These are phyloP conservation scores for Parazoanthus darwini DNA, from an alignment of 92 coral and sea anemone species.

Conservation along the genomic window DNA sequence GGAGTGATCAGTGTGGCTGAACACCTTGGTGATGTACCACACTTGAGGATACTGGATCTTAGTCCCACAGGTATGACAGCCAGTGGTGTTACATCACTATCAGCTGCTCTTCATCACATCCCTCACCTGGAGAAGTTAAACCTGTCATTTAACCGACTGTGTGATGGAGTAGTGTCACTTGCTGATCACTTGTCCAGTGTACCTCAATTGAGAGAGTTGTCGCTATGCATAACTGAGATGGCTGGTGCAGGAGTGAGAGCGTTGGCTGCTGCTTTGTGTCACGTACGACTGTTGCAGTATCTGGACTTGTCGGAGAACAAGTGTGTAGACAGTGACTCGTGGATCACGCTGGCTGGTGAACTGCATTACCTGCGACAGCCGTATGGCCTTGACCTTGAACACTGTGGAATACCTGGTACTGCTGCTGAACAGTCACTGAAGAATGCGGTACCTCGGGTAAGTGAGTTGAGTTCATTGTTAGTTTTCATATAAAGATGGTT, in stretches of 20 bases:
- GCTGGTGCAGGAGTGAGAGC: not conserved
- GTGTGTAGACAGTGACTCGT: not conserved
- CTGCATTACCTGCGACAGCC: not conserved
- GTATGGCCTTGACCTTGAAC: fast-evolving
- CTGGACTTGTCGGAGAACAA: not conserved
- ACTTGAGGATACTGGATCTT: not conserved
- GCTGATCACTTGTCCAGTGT: not conserved
- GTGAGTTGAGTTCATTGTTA: not conserved
- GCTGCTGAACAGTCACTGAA: not conserved
- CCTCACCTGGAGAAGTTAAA: not conserved
- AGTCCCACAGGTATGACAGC: not conserved
- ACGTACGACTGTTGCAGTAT: not conserved
- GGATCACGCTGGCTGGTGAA: not conserved
- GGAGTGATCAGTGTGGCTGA: not conserved
- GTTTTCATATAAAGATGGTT: no score
- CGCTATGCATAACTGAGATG: not conserved
- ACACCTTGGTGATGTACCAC: not conserved
- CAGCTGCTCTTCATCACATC: not conserved
- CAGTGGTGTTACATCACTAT: not conserved
- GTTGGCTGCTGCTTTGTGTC: not conserved
- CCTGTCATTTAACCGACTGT: not conserved
- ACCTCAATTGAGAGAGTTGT: not conserved
- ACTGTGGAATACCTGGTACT: not conserved
- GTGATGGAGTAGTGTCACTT: conserved; percentile 1
- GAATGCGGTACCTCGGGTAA: not conserved